Percentiles rank a stretch among this genome's conserved stretches.
These are phyloP conservation scores for Platysteira castanea DNA, from an alignment of 2,113 vertebrate species.

Conservation along the genomic window DNA sequence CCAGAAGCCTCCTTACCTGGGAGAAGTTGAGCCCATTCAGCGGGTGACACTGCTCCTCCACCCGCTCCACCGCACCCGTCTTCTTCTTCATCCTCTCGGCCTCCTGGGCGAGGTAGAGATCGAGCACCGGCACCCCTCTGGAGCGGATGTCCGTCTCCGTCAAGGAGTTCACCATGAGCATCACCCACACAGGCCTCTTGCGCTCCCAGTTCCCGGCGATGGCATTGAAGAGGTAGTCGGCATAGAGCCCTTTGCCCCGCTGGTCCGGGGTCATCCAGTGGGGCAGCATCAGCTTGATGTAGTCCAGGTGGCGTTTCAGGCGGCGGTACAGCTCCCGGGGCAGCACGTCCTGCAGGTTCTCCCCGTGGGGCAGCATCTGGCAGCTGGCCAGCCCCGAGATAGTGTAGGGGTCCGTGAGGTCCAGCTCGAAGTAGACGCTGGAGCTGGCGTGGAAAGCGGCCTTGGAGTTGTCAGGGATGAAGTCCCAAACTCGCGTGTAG, in stretches of 20 bases:
- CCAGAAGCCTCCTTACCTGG: slow-evolving; percentile 78
- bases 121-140: slow-evolving; percentile 89
- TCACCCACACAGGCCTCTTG: slow-evolving; percentile 97
- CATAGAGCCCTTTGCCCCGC: slow-evolving; percentile 89
- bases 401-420: slow-evolving; percentile 93
- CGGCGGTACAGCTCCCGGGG: slow-evolving; percentile 91
- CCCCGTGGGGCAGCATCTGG: slow-evolving; percentile 92
- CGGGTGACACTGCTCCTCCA: slow-evolving; percentile 96
- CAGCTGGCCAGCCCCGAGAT: slow-evolving; percentile 94
- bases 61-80: slow-evolving; percentile 91
- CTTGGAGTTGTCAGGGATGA: slow-evolving; percentile 90
- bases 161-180: slow-evolving; percentile 98
- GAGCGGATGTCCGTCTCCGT: slow-evolving; percentile 94
- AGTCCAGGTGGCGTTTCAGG: slow-evolving; percentile 96
- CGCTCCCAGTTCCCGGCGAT: slow-evolving; percentile 98
- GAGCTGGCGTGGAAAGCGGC: slow-evolving; percentile 87
- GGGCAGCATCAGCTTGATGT: slow-evolving; percentile 97
- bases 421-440: slow-evolving; percentile 93
- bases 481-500: slow-evolving; percentile 96
- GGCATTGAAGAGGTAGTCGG: slow-evolving; percentile 96
- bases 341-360: slow-evolving; percentile 91
- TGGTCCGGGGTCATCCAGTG: slow-evolving; percentile 95
- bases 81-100: slow-evolving; percentile 89
- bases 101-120: slow-evolving; percentile 94
- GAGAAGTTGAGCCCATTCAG: slow-evolving; percentile 97